Percentiles rank a stretch among this genome's conserved stretches.
Conservation (phyloP, 2,888 invertebrate genomes). For the Drosophila ochracea region DNA sequence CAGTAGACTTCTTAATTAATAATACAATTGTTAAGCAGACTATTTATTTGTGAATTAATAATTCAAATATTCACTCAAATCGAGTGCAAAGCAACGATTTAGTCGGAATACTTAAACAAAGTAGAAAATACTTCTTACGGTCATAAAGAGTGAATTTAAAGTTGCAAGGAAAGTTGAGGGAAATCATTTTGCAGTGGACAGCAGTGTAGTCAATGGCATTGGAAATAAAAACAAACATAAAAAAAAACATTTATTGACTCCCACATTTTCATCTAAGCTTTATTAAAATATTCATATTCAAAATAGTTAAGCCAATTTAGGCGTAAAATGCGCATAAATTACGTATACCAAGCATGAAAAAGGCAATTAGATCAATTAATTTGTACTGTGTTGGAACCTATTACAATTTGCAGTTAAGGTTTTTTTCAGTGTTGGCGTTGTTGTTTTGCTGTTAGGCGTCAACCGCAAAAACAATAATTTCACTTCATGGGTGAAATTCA, state of each 20-base stretch:
- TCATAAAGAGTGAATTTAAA: background rate
- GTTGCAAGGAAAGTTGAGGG: background rate
- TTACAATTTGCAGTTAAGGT: conserved; percentile 6
- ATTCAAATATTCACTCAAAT: background rate
- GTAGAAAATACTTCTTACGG: background rate
- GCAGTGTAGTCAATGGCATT: background rate
- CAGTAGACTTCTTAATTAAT: background rate
- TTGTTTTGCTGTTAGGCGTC: conserved; percentile 7
- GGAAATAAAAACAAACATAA: background rate
- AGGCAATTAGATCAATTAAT: conserved; percentile 1
- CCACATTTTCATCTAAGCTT: background rate
- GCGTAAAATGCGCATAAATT: background rate
- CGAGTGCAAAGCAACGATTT: background rate
- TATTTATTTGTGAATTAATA: background rate
- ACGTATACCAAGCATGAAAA: background rate
- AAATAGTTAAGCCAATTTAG: background rate
- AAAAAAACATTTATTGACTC: background rate
- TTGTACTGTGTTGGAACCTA: background rate
- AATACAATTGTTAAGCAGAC: background rate
- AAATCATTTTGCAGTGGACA: background rate
- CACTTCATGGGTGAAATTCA: conserved; percentile 70
- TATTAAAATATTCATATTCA: background rate
- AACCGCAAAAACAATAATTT: conserved; percentile 54
- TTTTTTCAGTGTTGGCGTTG: conserved; percentile 1
- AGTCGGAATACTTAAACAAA: background rate